Conservation (phyloP, 1,140 invertebrate species). For the Fopius arisanus region DNA sequence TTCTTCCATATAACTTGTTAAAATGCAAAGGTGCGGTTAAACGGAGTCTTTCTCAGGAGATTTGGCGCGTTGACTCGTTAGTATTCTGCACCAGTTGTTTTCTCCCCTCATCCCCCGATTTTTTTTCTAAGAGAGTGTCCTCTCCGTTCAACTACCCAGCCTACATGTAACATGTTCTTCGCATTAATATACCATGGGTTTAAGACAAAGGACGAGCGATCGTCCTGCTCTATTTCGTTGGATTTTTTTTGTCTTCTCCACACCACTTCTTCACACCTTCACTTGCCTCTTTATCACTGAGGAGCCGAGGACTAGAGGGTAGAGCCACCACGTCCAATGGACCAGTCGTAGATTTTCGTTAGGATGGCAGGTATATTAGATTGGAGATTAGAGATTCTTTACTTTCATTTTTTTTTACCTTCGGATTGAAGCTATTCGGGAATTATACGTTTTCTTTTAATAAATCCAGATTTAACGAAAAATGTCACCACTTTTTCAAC, state of each 20-base stretch:
- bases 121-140: neutral
- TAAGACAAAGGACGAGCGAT: conserved; percentile 61
- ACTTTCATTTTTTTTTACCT: conserved; percentile 1
- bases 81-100: conserved; percentile 52
- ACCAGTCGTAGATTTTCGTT: conserved; percentile 63
- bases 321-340: conserved; percentile 40
- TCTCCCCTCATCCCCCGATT: conserved; percentile 1
- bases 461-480: too few relatives aligned
- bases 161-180: conserved; percentile 61
- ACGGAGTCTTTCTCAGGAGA: conserved; percentile 54
- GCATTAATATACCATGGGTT: conserved; percentile 65
- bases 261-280: conserved; percentile 33
- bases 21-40: conserved; percentile 63
- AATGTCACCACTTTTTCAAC: too few relatives aligned
- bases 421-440: too few relatives aligned
- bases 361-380: conserved; percentile 54
- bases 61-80: conserved; percentile 57
- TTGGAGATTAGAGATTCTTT: conserved; percentile 50
- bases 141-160: conserved; percentile 10
- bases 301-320: neutral
- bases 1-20: conserved; percentile 48
- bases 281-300: conserved; percentile 27
- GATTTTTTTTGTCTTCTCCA: conserved; percentile 37
- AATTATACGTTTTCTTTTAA: too few relatives aligned
- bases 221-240: conserved; percentile 38